Evolutionary conservation across 1,140 invertebrate species (phyloP).

Genomic region (Diorhabda carinulata): DNA sequence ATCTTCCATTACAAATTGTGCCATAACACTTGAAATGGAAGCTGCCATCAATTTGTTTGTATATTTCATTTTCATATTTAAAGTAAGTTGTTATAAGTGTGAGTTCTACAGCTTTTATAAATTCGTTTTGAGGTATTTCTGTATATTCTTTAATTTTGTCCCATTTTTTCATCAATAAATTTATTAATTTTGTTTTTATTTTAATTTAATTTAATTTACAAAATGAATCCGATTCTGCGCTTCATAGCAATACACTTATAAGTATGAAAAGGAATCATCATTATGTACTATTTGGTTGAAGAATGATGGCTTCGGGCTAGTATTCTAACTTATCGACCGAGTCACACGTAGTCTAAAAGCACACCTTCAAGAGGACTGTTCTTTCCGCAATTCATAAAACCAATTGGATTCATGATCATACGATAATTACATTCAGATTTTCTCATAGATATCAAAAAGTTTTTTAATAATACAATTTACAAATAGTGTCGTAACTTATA

Average conservation of each 20-base stretch:
- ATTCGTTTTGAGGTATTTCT: too few species aligned
- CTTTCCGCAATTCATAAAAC: not conserved
- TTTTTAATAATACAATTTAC: not conserved
- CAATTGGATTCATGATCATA: slow-evolving; percentile 14
- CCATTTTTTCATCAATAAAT: too few species aligned
- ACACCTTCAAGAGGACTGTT: not conserved
- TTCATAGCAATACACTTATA: not conserved
- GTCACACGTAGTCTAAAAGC: slow-evolving; percentile 13
- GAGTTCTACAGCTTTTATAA: too few species aligned
- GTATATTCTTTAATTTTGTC: too few species aligned
- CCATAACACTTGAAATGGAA: too few species aligned
- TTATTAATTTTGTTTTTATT: too few species aligned
- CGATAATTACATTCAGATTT: slow-evolving; percentile 5
- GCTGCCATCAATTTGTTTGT: too few species aligned
- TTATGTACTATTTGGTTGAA: slow-evolving; percentile 7
- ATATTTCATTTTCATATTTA: too few species aligned
- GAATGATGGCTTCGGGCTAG: slow-evolving; percentile 13
- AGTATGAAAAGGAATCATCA: not conserved
- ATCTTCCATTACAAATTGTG: too few species aligned
- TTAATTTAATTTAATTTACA: too few species aligned
- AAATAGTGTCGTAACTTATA: too few species aligned
- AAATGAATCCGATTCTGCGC: not conserved
- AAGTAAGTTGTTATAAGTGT: too few species aligned
- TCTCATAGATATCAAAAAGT: slow-evolving; percentile 3
- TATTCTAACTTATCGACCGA: slow-evolving; percentile 11